Evolutionary conservation across 2,888 invertebrate species (phyloP), one percentile per base, ranked within the genome.

Genomic region (Callyntrura sp.): DNA sequence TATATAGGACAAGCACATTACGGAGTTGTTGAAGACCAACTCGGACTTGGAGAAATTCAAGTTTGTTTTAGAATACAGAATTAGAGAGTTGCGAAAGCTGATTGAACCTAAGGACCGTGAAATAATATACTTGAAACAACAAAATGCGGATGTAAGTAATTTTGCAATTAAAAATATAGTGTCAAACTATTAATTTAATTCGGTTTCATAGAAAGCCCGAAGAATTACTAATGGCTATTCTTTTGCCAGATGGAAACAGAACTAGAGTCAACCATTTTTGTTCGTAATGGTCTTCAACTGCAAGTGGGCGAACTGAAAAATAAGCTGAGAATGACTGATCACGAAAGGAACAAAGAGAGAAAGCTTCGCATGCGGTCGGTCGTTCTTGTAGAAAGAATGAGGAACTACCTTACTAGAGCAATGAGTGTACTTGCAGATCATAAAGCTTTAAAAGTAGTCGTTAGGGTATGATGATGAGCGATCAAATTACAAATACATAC

Each of bases 41-140:
- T 96, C 97, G 94, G 98, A 98, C 94, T 94, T 98, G 91, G 98
- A 98, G 94, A 98, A 98, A 94, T 98, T 97, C 94, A 98, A 98
- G 94, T 98, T 98, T 94, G 98, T 98, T 0, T 95, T 98, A 48
- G 97, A 97, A 94, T 98, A 98, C 94, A 98, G 98, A 94, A 98
- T 98, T 90, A 96, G 97, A 45, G 98, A 98, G 94, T 94, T 98
- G 25, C 97, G 97, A 94, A 96, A 96, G 94, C 96, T 97, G 94
- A 97, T 98, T 94, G 97, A 98, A 94, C 98, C 98, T 0, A 96
- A 97, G 93, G 98, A 98, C 94, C 96, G 96, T 91, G 97, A 97
- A 94, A 98, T 98, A 93, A 96, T 97, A 94, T 97, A 97, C 93
- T 97, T 97, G 95, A 97, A 97, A 93, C 96, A 97, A 91, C 97